phyloP scores from a whole-genome alignment of 2,113 vertebrate genomes.

The Apodemus speciosus region DNA sequence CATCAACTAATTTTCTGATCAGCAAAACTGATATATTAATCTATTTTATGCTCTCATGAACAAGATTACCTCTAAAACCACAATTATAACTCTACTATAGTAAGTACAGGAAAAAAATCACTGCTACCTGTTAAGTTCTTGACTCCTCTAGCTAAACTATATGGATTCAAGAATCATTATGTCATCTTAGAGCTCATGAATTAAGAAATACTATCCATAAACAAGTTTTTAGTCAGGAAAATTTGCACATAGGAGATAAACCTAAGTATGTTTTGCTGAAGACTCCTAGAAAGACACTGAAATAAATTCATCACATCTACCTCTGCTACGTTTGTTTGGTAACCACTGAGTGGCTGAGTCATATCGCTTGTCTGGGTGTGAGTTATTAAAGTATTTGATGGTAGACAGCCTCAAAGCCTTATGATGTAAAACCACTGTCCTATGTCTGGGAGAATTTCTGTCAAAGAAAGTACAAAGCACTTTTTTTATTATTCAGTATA shows the following conservation, averaged over 20 bases:
- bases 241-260: background rate
- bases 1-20: background rate
- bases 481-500: constrained; percentile 68
- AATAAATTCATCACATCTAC: constrained; percentile 26
- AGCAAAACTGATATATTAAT: background rate
- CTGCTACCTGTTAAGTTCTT: background rate
- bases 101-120: background rate
- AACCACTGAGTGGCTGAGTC: constrained; percentile 38
- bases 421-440: constrained; percentile 69
- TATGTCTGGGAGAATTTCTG: constrained; percentile 68
- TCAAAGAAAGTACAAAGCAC: constrained; percentile 74
- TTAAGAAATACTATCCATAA: background rate
- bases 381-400: constrained; percentile 73
- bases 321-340: constrained; percentile 32
- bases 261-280: background rate
- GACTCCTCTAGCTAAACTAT: background rate
- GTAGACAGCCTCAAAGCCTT: constrained; percentile 43
- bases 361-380: constrained; percentile 53
- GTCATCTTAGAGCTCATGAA: background rate
- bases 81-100: background rate
- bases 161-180: background rate
- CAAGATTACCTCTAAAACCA: background rate
- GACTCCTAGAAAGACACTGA: background rate
- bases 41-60: background rate
- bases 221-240: constrained; percentile 29